Percentiles rank a stretch among this genome's conserved stretches.
phyloP scores from a whole-genome alignment of 2,797 vertebrate genomes.

The Eulemur coronatus region DNA sequence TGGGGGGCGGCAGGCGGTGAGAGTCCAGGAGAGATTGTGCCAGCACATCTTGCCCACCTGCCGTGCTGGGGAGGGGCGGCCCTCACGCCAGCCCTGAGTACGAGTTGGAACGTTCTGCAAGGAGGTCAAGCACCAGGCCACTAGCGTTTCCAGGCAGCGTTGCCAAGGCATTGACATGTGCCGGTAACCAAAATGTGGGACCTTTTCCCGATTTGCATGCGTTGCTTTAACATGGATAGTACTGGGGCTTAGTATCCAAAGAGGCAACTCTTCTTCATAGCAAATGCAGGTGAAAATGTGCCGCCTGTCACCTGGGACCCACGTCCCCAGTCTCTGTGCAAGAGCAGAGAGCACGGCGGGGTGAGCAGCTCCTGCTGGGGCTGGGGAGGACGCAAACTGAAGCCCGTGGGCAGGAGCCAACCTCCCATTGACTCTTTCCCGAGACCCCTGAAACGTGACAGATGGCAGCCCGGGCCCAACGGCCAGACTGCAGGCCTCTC shows the following conservation, averaged over 20 bases:
- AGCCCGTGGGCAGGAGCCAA: neutral
- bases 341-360: too few relatives aligned
- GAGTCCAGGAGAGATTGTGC: neutral
- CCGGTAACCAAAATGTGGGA: rapidly evolving
- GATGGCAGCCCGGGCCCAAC: rapidly evolving
- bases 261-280: neutral
- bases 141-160: neutral
- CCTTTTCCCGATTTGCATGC: neutral
- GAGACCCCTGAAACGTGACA: neutral
- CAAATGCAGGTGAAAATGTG: neutral
- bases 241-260: too few relatives aligned
- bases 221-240: too few relatives aligned
- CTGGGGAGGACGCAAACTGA: rapidly evolving
- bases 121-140: rapidly evolving
- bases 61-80: too few relatives aligned
- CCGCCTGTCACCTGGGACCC: rapidly evolving
- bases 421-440: neutral
- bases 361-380: neutral
- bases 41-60: neutral
- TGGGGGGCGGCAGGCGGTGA: rapidly evolving
- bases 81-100: neutral
- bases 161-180: rapidly evolving
- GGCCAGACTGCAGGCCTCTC: neutral
- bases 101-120: neutral
- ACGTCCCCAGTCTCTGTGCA: neutral